A percentile compares a stretch with the other conserved stretches of the same genome.
These are phyloP conservation scores for Antechinus stuartii DNA, from an alignment of 2,113 vertebrate genomes.

Conservation along the genomic window DNA sequence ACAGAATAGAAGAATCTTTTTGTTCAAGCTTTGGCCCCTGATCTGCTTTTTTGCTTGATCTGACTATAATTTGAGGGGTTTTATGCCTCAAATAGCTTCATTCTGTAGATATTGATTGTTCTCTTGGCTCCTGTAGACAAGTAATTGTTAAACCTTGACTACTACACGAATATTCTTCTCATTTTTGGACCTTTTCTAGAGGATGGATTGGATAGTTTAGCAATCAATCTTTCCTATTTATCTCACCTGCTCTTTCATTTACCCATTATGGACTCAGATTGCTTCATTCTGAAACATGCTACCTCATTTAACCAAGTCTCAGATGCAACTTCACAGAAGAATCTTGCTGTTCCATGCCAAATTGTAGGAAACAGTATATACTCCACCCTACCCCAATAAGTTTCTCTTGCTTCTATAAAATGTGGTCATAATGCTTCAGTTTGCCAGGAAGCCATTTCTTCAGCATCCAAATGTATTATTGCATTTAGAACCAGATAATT, in stretches of 20 bases:
- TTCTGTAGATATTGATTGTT: neutral
- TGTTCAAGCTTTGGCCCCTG: neutral
- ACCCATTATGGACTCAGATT: neutral
- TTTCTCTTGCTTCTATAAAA: neutral
- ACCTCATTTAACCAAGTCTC: neutral
- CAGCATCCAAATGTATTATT: neutral
- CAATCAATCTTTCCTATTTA: neutral
- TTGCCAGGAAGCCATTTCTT: conserved; percentile 33
- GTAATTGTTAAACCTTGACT: neutral
- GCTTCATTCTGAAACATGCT: neutral
- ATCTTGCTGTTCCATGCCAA: neutral
- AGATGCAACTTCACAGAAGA: neutral
- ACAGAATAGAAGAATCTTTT: neutral
- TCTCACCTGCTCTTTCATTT: neutral
- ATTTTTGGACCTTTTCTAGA: neutral
- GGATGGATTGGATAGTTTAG: neutral
- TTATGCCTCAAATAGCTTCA: neutral
- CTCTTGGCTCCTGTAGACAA: neutral
- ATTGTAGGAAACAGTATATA: neutral
- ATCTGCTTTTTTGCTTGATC: neutral
- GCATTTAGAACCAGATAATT: conserved; percentile 3
- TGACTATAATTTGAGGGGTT: neutral
- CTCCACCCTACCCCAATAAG: neutral
- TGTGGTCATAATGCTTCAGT: conserved; percentile 14
- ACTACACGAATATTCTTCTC: neutral